Conservation (phyloP, 2,797 vertebrate genomes). For the Paratrypauchen microcephalus region DNA sequence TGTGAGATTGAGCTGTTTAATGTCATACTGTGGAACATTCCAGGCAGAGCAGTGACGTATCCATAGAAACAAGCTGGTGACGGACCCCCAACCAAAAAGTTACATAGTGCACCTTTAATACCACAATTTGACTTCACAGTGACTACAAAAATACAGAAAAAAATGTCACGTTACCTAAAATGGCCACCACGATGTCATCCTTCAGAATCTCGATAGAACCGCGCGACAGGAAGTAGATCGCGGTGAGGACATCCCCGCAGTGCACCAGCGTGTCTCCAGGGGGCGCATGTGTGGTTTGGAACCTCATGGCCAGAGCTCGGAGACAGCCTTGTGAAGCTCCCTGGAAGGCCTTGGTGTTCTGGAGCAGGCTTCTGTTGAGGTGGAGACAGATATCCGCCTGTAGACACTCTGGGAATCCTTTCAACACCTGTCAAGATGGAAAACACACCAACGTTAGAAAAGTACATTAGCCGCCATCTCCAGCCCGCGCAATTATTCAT, state of each 20-base stretch:
- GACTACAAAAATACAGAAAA: neutral
- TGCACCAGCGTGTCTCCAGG: conserved; percentile 98
- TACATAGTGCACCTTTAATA: too few relatives aligned
- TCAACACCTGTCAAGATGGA: conserved; percentile 84
- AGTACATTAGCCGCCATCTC: conserved; percentile 18
- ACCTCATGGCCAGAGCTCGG: conserved; percentile 95
- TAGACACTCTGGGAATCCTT: conserved; percentile 98
- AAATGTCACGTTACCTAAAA: conserved; percentile 84
- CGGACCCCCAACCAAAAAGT: neutral
- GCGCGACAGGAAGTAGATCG: conserved; percentile 94
- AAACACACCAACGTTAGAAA: conserved; percentile 29
- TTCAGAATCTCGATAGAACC: conserved; percentile 98
- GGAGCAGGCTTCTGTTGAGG: conserved; percentile 90
- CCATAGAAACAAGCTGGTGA: neutral
- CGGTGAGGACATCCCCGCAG: conserved; percentile 92
- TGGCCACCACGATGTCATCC: conserved; percentile 97
- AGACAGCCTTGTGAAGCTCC: conserved; percentile 98
- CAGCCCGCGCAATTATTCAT: conserved; percentile 23
- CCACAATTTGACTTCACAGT: too few relatives aligned
- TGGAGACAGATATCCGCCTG: conserved; percentile 99
- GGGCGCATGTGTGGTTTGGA: conserved; percentile 94
- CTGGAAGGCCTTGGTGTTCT: conserved; percentile 93
- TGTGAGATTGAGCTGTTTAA: neutral
- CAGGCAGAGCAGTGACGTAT: neutral
- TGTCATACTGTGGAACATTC: neutral